Conservation (phyloP, 2,888 invertebrate species). For the Orchesellides sinensis region DNA sequence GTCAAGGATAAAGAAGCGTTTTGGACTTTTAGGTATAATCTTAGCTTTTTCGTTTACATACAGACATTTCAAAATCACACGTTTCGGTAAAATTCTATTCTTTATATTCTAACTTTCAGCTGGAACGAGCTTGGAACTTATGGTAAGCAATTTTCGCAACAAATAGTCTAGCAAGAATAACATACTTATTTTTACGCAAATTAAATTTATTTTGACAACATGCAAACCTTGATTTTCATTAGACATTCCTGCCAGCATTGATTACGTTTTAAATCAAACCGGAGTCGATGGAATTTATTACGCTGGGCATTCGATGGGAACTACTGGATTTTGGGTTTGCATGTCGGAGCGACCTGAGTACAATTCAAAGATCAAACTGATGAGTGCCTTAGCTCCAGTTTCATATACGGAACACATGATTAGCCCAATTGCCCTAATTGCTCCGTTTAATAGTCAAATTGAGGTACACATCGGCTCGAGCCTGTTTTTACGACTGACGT, state of each 20-base stretch:
- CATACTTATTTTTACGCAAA: too few relatives aligned
- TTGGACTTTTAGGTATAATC: conserved; percentile 66
- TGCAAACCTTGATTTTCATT: too few relatives aligned
- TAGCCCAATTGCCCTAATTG: conserved; percentile 74
- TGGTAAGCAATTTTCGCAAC: conserved; percentile 76
- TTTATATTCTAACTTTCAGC: conserved; percentile 76
- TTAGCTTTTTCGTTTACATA: too few relatives aligned
- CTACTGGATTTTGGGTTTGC: conserved; percentile 72
- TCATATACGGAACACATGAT: conserved; percentile 75
- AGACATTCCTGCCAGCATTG: too few relatives aligned
- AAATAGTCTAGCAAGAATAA: neutral
- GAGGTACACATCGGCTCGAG: too few relatives aligned
- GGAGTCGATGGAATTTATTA: conserved; percentile 81
- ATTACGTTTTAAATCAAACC: too few relatives aligned
- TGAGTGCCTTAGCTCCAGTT: conserved; percentile 70
- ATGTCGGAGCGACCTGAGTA: conserved; percentile 74
- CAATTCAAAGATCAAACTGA: conserved; percentile 73
- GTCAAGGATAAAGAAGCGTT: conserved; percentile 55
- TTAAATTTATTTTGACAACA: too few relatives aligned
- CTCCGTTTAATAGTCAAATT: conserved; percentile 72
- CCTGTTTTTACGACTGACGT: conserved; percentile 66
- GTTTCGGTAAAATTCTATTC: too few relatives aligned
- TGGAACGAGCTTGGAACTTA: conserved; percentile 79
- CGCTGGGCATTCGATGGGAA: conserved; percentile 79
- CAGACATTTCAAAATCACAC: neutral